Percentiles rank a stretch among this genome's conserved stretches.
Conservation (phyloP, 2,888 invertebrate species). For the Cheilosia impressa region DNA sequence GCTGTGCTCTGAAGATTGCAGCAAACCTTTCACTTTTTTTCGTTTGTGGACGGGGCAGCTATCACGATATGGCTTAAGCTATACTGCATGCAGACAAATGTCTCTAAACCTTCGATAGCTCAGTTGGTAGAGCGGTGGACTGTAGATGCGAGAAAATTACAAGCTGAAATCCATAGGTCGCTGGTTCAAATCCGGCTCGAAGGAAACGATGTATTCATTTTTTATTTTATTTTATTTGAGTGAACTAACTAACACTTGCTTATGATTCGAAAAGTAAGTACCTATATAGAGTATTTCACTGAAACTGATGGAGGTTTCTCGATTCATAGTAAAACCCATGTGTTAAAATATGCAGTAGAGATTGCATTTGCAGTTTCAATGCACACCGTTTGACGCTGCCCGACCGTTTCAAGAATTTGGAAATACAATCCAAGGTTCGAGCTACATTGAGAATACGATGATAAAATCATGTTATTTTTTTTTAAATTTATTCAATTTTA, state of each 20-base stretch:
- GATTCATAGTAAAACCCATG: no score
- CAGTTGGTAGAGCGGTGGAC: constrained; percentile 76
- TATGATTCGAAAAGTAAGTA: no score
- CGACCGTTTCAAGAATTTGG: no score
- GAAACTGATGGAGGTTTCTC: no score
- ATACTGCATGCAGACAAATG: background rate
- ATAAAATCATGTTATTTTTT: no score
- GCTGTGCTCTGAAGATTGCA: background rate
- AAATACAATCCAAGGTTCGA: no score
- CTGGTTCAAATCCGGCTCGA: constrained; percentile 78
- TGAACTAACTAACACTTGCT: background rate
- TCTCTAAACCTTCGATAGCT: constrained; percentile 67
- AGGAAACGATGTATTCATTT: constrained; percentile 51
- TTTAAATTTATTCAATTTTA: no score
- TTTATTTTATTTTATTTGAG: background rate
- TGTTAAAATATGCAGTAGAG: no score
- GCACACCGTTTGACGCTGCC: no score
- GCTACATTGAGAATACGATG: no score
- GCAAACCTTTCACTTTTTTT: background rate
- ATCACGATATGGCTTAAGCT: background rate
- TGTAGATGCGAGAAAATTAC: constrained; percentile 46
- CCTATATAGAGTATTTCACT: no score
- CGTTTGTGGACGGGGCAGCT: background rate
- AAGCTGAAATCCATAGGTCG: constrained; percentile 77
- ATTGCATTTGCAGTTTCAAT: no score